Conservation (phyloP, 2,888 invertebrate species). For the Salpingus planirostris region DNA sequence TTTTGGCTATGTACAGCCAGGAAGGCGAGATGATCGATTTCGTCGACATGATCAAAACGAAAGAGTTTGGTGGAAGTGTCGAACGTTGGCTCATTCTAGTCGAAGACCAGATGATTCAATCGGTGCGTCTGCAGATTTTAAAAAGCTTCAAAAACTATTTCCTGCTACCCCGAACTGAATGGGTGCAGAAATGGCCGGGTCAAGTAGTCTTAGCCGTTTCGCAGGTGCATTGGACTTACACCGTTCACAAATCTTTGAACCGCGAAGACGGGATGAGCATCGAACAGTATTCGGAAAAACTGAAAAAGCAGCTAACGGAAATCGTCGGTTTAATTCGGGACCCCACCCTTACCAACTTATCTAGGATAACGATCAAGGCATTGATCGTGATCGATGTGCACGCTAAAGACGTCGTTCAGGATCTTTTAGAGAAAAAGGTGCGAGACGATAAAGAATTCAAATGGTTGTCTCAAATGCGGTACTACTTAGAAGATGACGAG, state of each 20-base stretch:
- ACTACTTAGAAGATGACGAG: conserved; percentile 58
- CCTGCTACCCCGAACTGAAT: conserved; percentile 50
- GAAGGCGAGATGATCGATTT: conserved; percentile 64
- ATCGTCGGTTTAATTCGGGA: conserved; percentile 65
- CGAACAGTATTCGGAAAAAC: conserved; percentile 46
- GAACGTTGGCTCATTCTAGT: conserved; percentile 91
- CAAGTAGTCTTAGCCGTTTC: conserved; percentile 74
- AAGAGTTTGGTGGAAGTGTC: conserved; percentile 62
- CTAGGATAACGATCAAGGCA: conserved; percentile 77
- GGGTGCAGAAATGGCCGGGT: conserved; percentile 88
- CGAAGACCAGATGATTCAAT: conserved; percentile 76
- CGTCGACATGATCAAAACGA: conserved; percentile 9
- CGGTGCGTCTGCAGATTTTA: conserved; percentile 67
- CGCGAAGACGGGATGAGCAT: conserved; percentile 44
- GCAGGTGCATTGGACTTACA: conserved; percentile 76
- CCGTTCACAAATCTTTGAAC: conserved; percentile 62
- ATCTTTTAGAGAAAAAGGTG: conserved; percentile 55
- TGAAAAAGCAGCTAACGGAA: conserved; percentile 58
- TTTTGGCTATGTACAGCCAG: conserved; percentile 80
- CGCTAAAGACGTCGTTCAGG: conserved; percentile 72
- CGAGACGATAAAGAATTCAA: conserved; percentile 63
- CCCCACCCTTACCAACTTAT: conserved; percentile 60
- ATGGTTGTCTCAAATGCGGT: conserved; percentile 87
- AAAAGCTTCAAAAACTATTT: conserved; percentile 59
- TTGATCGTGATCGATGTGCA: conserved; percentile 87